Evolutionary conservation across 2,888 invertebrate genomes (phyloP).

Genomic region (Perizoma flavofasciatum): DNA sequence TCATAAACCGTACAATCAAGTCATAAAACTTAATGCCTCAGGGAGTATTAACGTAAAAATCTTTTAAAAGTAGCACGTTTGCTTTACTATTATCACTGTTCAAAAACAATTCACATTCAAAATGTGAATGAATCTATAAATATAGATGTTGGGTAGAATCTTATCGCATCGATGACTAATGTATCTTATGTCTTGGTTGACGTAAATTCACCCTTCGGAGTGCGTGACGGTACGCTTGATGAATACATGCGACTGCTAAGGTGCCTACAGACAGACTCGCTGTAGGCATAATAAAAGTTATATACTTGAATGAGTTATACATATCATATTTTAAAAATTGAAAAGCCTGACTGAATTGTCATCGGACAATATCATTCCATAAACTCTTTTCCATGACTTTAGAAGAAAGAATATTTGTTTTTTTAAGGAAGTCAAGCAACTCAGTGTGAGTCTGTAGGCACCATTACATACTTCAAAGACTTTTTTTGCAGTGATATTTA

Average conservation of each 20-base stretch:
- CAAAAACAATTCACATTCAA: constrained; percentile 12
- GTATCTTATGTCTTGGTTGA: constrained; percentile 44
- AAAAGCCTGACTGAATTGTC: too few relatives aligned
- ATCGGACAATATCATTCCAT: too few relatives aligned
- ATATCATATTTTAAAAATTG: too few relatives aligned
- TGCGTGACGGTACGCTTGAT: constrained; percentile 45
- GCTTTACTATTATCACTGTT: constrained; percentile 18
- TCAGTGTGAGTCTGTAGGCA: constrained; percentile 2
- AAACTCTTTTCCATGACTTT: too few relatives aligned
- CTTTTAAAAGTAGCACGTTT: constrained; percentile 29
- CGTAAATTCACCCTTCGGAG: constrained; percentile 41
- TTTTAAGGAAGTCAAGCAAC: background rate
- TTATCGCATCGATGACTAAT: constrained; percentile 44
- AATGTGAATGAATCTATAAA: constrained; percentile 50
- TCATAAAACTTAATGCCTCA: constrained; percentile 29
- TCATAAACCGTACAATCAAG: constrained; percentile 22
- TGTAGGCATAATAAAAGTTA: background rate
- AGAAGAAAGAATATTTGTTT: too few relatives aligned
- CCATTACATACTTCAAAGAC: constrained; percentile 1
- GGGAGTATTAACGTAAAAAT: constrained; percentile 23
- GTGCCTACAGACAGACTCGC: constrained; percentile 16
- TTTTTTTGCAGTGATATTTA: constrained; percentile 17
- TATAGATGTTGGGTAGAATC: constrained; percentile 36
- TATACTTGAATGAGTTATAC: too few relatives aligned
- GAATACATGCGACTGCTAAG: constrained; percentile 33